These are phyloP conservation scores for Perdita meconis DNA, from an alignment of 2,888 invertebrate species.

Conservation along the genomic window DNA sequence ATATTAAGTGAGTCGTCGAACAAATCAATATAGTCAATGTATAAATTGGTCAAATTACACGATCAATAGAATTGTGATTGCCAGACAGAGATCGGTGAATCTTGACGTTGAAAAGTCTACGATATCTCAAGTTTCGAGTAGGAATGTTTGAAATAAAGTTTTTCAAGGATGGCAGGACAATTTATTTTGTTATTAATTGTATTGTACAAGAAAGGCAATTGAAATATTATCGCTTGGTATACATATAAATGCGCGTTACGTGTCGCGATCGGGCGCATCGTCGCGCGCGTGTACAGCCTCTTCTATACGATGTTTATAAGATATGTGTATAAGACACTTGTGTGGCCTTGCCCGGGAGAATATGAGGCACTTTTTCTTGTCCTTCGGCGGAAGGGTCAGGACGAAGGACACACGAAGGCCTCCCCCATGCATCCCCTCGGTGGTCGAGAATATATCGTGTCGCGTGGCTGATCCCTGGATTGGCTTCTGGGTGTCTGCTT, in stretches of 20 bases:
- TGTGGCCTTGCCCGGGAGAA: slow-evolving; percentile 51
- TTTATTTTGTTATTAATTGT: too few relatives aligned
- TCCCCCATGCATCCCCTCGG: slow-evolving; percentile 57
- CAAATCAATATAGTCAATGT: too few relatives aligned
- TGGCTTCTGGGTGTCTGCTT: slow-evolving; percentile 72
- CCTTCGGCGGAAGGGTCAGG: slow-evolving; percentile 54
- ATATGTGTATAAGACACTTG: slow-evolving; percentile 50
- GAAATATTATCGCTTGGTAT: background rate
- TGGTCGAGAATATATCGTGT: slow-evolving; percentile 59
- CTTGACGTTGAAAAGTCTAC: too few relatives aligned
- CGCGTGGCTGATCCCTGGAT: slow-evolving; percentile 66
- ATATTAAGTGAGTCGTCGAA: too few relatives aligned
- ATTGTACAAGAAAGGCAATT: too few relatives aligned
- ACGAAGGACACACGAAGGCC: slow-evolving; percentile 59
- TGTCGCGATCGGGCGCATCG: slow-evolving; percentile 4
- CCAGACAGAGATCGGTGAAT: too few relatives aligned
- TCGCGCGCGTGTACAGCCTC: slow-evolving; percentile 27
- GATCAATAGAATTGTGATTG: too few relatives aligned
- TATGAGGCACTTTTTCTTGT: slow-evolving; percentile 56
- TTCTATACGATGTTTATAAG: slow-evolving; percentile 38
- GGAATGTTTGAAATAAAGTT: too few relatives aligned
- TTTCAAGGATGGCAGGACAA: too few relatives aligned
- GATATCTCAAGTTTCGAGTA: too few relatives aligned
- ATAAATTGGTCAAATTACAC: too few relatives aligned
- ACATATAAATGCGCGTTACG: background rate